Percentiles rank a stretch among this genome's conserved stretches.
phyloP scores from a whole-genome alignment of 1,140 invertebrate species.

The Drosophila nigromelanica region DNA sequence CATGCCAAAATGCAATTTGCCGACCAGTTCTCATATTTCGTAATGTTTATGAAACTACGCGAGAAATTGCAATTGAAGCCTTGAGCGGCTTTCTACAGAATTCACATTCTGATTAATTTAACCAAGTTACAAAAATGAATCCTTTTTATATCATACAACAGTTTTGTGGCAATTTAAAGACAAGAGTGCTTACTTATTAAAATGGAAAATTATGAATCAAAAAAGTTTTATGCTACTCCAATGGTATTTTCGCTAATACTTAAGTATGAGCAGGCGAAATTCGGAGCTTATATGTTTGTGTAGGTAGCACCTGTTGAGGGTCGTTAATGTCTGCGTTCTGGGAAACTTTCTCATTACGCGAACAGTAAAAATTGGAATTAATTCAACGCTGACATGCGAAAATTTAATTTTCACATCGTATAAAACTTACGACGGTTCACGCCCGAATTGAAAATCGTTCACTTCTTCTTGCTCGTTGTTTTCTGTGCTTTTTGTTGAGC shows the following conservation, averaged over 20 bases:
- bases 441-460: conserved; percentile 56
- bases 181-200: too few species aligned
- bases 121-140: background rate
- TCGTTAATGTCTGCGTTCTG: too few species aligned
- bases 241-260: too few species aligned
- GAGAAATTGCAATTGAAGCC: conserved; percentile 37
- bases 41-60: conserved; percentile 42
- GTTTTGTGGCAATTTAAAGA: too few species aligned
- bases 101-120: background rate
- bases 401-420: conserved; percentile 73
- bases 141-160: too few species aligned
- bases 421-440: conserved; percentile 67
- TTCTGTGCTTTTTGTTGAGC: conserved; percentile 21
- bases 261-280: background rate
- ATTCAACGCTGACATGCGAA: conserved; percentile 71
- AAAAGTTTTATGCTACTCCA: too few species aligned
- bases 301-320: conserved; percentile 27
- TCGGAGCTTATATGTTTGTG: background rate
- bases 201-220: too few species aligned
- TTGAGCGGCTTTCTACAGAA: conserved; percentile 7
- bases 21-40: conserved; percentile 50
- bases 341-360: conserved; percentile 14
- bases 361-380: conserved; percentile 42
- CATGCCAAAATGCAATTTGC: conserved; percentile 70
- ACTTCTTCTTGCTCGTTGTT: conserved; percentile 34